Conservation (phyloP, 2,797 vertebrate genomes). For the Gymnodraco acuticeps region DNA sequence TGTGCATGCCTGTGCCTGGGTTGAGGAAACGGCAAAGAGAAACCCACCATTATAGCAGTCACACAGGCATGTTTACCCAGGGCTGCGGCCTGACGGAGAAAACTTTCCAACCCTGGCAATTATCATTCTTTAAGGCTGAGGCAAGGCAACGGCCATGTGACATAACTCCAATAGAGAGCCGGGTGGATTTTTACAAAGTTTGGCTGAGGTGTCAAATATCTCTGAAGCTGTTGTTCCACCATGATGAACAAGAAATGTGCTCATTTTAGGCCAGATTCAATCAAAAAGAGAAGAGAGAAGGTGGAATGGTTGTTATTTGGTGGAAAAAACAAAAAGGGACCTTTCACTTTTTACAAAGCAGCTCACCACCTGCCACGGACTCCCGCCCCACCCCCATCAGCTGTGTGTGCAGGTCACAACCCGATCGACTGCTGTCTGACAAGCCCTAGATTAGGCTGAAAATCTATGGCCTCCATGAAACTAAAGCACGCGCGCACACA, state of each 20-base stretch:
- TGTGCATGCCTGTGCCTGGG: conserved; percentile 81
- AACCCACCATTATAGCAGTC: conserved; percentile 85
- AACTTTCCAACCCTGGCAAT: conserved; percentile 84
- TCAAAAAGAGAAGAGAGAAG: conserved; percentile 16
- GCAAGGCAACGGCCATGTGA: conserved; percentile 75
- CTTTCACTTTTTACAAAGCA: conserved; percentile 70
- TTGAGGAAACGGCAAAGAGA: conserved; percentile 80
- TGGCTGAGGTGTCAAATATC: conserved; percentile 57
- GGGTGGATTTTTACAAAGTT: conserved; percentile 54
- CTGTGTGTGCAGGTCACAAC: conserved; percentile 61
- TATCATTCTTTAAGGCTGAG: conserved; percentile 86
- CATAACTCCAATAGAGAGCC: conserved; percentile 71
- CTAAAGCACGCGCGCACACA: conserved; percentile 47
- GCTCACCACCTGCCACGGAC: conserved; percentile 67
- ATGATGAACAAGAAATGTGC: conserved; percentile 27
- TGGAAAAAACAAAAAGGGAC: conserved; percentile 60
- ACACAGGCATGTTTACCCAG: conserved; percentile 86
- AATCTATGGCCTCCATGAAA: conserved; percentile 73
- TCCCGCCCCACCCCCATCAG: conserved; percentile 51
- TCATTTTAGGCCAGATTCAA: conserved; percentile 14
- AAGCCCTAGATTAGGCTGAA: conserved; percentile 68
- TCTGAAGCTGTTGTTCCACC: conserved; percentile 27
- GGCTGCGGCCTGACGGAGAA: conserved; percentile 81
- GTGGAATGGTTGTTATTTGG: conserved; percentile 28
- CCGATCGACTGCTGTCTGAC: conserved; percentile 65